phyloP scores from a whole-genome alignment of 2,888 invertebrate species.

The Nomada lathburiana region DNA sequence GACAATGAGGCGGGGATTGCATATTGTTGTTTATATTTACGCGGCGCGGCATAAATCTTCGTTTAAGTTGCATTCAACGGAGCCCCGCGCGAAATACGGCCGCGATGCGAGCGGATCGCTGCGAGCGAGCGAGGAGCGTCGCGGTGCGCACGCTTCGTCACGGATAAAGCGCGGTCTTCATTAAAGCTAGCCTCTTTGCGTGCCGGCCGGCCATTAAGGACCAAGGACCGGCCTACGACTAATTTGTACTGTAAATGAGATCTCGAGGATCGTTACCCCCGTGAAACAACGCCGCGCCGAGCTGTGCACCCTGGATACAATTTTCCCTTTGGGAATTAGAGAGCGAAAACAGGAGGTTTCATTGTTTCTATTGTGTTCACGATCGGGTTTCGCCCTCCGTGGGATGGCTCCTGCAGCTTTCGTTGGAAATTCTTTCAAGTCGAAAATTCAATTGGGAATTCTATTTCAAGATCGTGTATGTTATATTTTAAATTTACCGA shows the following conservation, averaged over 20 bases:
- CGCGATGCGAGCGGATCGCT: slow-evolving; percentile 33
- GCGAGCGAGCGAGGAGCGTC: slow-evolving; percentile 15
- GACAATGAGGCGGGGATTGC: slow-evolving; percentile 83
- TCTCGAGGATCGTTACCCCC: slow-evolving; percentile 75
- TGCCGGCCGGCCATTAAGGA: slow-evolving; percentile 80
- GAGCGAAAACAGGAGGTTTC: background rate
- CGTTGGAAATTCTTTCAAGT: too few species aligned
- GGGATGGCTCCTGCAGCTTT: background rate
- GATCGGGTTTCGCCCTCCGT: background rate
- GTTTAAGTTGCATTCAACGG: slow-evolving; percentile 82
- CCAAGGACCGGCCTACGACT: slow-evolving; percentile 78
- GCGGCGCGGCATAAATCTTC: slow-evolving; percentile 83
- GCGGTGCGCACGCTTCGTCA: slow-evolving; percentile 75
- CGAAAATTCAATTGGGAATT: too few species aligned
- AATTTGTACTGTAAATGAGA: slow-evolving; percentile 84
- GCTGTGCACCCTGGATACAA: background rate
- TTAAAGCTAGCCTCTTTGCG: slow-evolving; percentile 82
- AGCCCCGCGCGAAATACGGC: slow-evolving; percentile 46
- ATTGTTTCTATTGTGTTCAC: too few species aligned
- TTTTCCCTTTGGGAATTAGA: slow-evolving; percentile 7
- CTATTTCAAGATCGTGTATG: too few species aligned
- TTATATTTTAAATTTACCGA: too few species aligned
- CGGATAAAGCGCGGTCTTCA: slow-evolving; percentile 83
- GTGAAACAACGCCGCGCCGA: slow-evolving; percentile 64
- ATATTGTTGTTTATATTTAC: slow-evolving; percentile 84